These are phyloP conservation scores for Brachypalpus laphriformis DNA, from an alignment of 2,888 invertebrate genomes.

Conservation along the genomic window DNA sequence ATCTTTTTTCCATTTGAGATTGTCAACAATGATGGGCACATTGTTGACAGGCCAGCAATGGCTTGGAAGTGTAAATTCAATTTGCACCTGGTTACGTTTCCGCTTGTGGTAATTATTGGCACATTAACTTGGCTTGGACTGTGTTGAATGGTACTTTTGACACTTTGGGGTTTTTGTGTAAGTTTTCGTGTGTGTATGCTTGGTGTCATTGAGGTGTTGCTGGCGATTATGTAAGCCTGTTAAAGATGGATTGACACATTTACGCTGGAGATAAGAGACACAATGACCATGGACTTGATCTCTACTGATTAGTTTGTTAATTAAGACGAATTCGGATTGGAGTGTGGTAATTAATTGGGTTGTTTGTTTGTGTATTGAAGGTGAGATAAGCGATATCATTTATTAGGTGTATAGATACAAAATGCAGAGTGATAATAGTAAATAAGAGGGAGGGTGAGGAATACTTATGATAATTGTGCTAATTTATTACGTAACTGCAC, in stretches of 20 bases:
- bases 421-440: too few relatives aligned
- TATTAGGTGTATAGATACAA: too few relatives aligned
- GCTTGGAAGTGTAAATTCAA: conserved; percentile 34
- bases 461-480: too few relatives aligned
- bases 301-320: conserved; percentile 24
- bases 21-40: conserved; percentile 40
- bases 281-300: conserved; percentile 68
- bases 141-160: conserved; percentile 23
- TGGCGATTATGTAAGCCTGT: conserved; percentile 40
- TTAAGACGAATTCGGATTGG: not conserved
- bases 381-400: not conserved
- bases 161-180: conserved; percentile 33
- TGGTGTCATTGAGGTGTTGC: conserved; percentile 34
- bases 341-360: not conserved
- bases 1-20: not conserved
- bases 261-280: conserved; percentile 6
- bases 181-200: conserved; percentile 55
- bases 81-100: conserved; percentile 66
- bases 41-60: conserved; percentile 20
- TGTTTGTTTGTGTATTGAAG: not conserved
- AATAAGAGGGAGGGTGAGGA: too few relatives aligned
- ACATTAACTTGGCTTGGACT: conserved; percentile 20
- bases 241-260: conserved; percentile 23
- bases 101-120: conserved; percentile 63
- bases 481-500: too few relatives aligned